phyloP scores from a whole-genome alignment of 2,113 vertebrate species.

The Tupaia chinensis region DNA sequence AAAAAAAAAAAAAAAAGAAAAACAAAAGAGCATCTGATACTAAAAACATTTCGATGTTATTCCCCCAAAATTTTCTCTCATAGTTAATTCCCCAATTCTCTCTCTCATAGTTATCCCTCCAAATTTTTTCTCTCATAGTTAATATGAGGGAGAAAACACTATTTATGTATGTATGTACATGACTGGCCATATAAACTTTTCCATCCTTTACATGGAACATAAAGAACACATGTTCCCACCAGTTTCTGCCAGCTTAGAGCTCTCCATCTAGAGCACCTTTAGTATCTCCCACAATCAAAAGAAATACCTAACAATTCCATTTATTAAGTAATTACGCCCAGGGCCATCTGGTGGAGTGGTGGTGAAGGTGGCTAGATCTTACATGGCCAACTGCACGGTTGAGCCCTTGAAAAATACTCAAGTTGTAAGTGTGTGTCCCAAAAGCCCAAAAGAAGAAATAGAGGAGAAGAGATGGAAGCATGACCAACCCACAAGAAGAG shows the following conservation, averaged over 20 bases:
- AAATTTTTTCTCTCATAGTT: background rate
- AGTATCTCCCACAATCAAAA: background rate
- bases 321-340: background rate
- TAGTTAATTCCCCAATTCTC: too few relatives aligned
- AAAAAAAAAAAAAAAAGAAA: background rate
- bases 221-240: background rate
- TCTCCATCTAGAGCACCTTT: background rate
- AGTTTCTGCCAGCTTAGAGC: background rate
- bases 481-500: too few relatives aligned
- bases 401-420: too few relatives aligned
- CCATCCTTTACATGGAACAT: background rate
- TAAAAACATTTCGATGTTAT: background rate
- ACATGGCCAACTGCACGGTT: too few relatives aligned
- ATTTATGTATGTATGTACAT: background rate
- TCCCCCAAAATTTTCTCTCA: too few relatives aligned
- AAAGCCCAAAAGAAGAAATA: too few relatives aligned
- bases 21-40: background rate
- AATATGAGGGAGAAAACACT: background rate
- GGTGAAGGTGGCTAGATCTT: too few relatives aligned
- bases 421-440: too few relatives aligned
- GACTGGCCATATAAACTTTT: background rate
- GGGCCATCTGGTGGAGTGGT: too few relatives aligned
- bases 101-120: too few relatives aligned
- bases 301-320: background rate
- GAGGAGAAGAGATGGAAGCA: too few relatives aligned